Base-by-base conservation (phyloP, 2,888 invertebrate species). In the Acronicta aceris region DNA sequence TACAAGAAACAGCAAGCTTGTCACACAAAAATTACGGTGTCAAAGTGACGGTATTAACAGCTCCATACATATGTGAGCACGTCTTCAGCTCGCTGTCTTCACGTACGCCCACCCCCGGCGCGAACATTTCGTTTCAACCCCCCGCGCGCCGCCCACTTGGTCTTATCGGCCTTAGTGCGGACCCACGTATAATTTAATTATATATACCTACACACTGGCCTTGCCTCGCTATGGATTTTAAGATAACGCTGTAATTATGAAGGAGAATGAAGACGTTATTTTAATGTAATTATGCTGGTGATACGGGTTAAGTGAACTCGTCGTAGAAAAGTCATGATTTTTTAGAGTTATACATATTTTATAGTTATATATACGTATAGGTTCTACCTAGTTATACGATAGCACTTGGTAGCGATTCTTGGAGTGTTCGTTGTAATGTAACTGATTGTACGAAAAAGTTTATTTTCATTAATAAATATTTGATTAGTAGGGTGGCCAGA, bases 51-150 rank as follows among this genome's bases (percentile, higher is more conserved):
- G 76, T 72, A 64, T 46, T 65, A 81, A 33, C 88, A 84, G 25
- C 92, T 91, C 89, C 78, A 65, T 81, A 77, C 27, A 74, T 17
- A 75, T 87, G 57, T 54, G 25, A 65, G 64, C 86, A 89, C 88
- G 92, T 93, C 93, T 93, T 93, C 91, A 84, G 78, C 73, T 76
- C 85, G 88, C 85, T 92, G 92, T 94, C 93, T 93, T 93, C 93
- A 92, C 92, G 91, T 90, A 84, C 84, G 82, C 87, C 84, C 88
- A 86, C 87, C 88, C 87, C 78, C 83, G 77, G 79, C 81, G 81
- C 79, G 84, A 86, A 85, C 85, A 85, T 88, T 86, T 83, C 79
- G 84, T 79, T 82, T 76, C 81, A 73, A 74, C 83, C 81, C 81
- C 82, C 81, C 79, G 43, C 75, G 65, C 79, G 76, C 83, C 79